phyloP scores from a whole-genome alignment of 2,888 invertebrate species.

The Malthinus flaveolus region DNA sequence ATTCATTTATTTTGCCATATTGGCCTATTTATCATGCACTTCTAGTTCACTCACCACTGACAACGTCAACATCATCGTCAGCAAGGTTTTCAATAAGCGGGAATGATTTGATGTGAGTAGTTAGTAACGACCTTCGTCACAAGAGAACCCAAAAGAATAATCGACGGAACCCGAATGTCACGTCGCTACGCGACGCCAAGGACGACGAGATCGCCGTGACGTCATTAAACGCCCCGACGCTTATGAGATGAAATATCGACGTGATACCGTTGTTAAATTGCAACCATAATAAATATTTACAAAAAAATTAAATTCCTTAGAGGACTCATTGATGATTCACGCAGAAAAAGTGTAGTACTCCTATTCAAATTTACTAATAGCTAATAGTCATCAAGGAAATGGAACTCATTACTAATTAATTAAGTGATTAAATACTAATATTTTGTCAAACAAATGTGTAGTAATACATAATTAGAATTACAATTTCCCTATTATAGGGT shows the following conservation, averaged over 20 bases:
- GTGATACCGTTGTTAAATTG: not conserved
- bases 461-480: no score
- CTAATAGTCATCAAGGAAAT: no score
- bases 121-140: conserved; percentile 35
- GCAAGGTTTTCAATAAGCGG: conserved; percentile 23
- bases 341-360: no score
- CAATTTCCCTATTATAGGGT: no score
- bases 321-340: no score
- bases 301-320: no score
- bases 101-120: conserved; percentile 8
- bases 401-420: no score
- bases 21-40: conserved; percentile 14
- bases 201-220: conserved; percentile 40
- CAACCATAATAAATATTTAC: not conserved
- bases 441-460: no score
- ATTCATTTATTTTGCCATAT: no score
- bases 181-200: conserved; percentile 41
- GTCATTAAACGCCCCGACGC: conserved; percentile 30
- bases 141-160: conserved; percentile 32
- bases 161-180: conserved; percentile 41
- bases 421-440: no score
- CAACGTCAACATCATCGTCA: conserved; percentile 45
- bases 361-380: no score
- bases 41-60: conserved; percentile 43
- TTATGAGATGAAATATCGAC: conserved; percentile 24